Percentiles rank a stretch among this genome's conserved stretches.
Conservation (phyloP, 1,140 invertebrate species). For the Drosophila subpulchrella region DNA sequence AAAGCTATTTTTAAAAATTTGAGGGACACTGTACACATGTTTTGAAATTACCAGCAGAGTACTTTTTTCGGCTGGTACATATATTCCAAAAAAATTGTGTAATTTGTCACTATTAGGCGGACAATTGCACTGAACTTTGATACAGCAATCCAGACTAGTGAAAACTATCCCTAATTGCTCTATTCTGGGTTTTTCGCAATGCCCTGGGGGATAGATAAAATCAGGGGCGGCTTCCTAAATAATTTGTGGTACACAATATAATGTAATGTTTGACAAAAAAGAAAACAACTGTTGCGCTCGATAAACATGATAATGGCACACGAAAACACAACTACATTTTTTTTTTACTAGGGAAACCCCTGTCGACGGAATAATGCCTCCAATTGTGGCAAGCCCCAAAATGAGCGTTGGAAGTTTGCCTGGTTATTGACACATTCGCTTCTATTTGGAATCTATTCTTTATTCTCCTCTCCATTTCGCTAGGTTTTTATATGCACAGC, state of each 20-base stretch:
- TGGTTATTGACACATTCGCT: constrained; percentile 44
- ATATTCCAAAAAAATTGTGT: background rate
- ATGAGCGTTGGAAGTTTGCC: constrained; percentile 11
- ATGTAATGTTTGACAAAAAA: constrained; percentile 14
- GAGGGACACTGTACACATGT: background rate
- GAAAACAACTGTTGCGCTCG: constrained; percentile 28
- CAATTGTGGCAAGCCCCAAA: constrained; percentile 44
- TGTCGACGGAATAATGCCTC: constrained; percentile 21
- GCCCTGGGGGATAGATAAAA: constrained; percentile 2
- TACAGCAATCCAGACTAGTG: background rate
- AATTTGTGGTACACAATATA: constrained; percentile 8
- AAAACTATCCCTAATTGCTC: background rate
- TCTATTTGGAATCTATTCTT: constrained; percentile 31
- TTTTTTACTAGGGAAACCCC: background rate
- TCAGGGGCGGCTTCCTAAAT: background rate
- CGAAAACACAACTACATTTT: background rate
- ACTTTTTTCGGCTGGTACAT: background rate
- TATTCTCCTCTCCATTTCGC: constrained; percentile 23
- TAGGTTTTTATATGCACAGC: constrained; percentile 61
- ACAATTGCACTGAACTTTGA: background rate
- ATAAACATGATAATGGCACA: constrained; percentile 36
- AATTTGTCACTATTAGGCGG: background rate
- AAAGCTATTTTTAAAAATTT: constrained; percentile 3
- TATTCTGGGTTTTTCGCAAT: background rate
- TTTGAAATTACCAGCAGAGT: constrained; percentile 11